A percentile compares a stretch with the other conserved stretches of the same genome.
Evolutionary conservation across 2,888 invertebrate species (phyloP).

Genomic region (Pterobdella sp.): DNA sequence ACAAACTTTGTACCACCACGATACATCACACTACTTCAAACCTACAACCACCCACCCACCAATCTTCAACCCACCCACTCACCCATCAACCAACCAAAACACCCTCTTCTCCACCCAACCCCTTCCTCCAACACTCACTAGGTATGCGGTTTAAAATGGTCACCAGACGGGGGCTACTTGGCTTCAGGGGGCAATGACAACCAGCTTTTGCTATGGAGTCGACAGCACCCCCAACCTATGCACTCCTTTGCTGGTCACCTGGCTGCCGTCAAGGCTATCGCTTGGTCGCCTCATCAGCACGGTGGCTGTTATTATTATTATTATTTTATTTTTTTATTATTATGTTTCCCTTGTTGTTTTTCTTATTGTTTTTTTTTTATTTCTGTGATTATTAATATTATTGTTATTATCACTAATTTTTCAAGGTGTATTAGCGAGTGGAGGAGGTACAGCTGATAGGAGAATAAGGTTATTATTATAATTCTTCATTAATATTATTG

Average conservation of each 20-base stretch:
- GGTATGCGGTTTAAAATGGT: constrained; percentile 93
- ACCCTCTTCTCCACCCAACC: too few relatives aligned
- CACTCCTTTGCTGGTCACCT: constrained; percentile 56
- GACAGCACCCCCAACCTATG: constrained; percentile 48
- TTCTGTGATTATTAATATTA: background rate
- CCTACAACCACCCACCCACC: too few relatives aligned
- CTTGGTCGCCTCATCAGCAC: constrained; percentile 95
- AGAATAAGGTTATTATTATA: too few relatives aligned
- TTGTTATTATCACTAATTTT: background rate
- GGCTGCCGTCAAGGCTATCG: constrained; percentile 61
- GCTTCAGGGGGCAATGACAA: constrained; percentile 99
- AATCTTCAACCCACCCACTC: too few relatives aligned
- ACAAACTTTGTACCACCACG: background rate
- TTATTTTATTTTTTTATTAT: background rate
- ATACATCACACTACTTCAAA: too few relatives aligned
- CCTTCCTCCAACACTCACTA: constrained; percentile 41
- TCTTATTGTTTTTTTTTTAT: background rate
- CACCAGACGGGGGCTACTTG: constrained; percentile 89
- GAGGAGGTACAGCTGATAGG: constrained; percentile 90
- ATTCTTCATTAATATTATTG: too few relatives aligned
- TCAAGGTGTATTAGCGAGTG: constrained; percentile 56
- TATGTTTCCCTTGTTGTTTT: background rate
- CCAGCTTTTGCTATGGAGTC: constrained; percentile 76
- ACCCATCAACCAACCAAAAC: too few relatives aligned
- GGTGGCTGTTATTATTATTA: constrained; percentile 50